A percentile compares a stretch with the other conserved stretches of the same genome.
Evolutionary conservation across 1,140 invertebrate species (phyloP).

Genomic region (Wiebesia pumilae): DNA sequence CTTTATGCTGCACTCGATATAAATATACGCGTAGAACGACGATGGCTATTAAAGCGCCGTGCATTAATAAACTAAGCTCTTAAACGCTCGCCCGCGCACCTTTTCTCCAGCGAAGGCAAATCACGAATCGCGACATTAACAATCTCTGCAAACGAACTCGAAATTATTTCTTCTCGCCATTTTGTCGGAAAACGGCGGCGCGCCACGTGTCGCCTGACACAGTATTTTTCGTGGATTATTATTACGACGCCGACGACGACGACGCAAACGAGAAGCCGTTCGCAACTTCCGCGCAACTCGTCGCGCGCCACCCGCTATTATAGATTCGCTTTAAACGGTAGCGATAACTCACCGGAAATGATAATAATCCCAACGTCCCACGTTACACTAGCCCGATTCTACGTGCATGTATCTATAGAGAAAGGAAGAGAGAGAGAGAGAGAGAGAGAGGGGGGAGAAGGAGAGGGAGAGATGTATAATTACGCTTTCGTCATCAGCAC

Average conservation of each 20-base stretch:
- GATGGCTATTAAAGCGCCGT: not conserved
- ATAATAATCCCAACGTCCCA: slow-evolving; percentile 61
- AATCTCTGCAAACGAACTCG: not conserved
- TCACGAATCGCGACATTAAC: too few relatives aligned
- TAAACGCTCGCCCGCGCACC: too few relatives aligned
- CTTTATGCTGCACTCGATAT: not conserved
- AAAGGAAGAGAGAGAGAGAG: not conserved
- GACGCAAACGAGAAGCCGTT: slow-evolving; percentile 53
- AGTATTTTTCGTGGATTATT: slow-evolving; percentile 46
- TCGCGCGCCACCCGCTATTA: slow-evolving; percentile 53
- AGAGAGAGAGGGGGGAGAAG: not conserved
- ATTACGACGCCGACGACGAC: not conserved
- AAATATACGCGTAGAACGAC: not conserved
- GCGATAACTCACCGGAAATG: slow-evolving; percentile 59
- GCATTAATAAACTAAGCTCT: not conserved
- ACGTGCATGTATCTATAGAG: not conserved
- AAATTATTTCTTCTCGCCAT: not conserved
- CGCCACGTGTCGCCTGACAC: not conserved
- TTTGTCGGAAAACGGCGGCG: not conserved
- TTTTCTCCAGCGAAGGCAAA: too few relatives aligned
- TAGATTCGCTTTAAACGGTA: slow-evolving; percentile 60
- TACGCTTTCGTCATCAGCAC: not conserved
- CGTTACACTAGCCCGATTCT: not conserved
- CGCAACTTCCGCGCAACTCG: slow-evolving; percentile 58
- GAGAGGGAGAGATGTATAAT: not conserved